Conservation (phyloP, 2,888 invertebrate genomes). For the Capitulum mitella region DNA sequence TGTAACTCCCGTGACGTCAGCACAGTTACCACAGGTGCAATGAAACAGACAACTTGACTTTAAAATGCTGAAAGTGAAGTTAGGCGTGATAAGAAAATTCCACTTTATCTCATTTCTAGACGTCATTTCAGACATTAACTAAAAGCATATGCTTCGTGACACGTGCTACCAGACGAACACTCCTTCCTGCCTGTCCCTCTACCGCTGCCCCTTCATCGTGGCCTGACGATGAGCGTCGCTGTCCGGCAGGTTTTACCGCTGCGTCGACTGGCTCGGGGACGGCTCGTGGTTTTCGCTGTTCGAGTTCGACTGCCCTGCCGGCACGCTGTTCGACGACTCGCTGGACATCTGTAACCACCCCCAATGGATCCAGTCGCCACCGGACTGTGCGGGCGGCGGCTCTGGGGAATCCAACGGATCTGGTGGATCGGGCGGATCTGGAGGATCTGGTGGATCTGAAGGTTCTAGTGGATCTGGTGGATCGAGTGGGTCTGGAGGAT, state of each 20-base stretch:
- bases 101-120: too few species aligned
- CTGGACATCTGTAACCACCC: conserved; percentile 38
- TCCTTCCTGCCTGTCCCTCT: too few species aligned
- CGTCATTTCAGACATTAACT: too few species aligned
- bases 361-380: background rate
- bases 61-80: too few species aligned
- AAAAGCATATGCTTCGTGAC: too few species aligned
- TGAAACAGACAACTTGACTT: too few species aligned
- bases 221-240: too few species aligned
- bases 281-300: conserved; percentile 34
- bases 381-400: background rate
- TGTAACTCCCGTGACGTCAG: too few species aligned
- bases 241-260: conserved; percentile 36
- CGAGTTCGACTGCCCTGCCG: conserved; percentile 36
- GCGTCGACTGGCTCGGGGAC: conserved; percentile 34
- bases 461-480: background rate
- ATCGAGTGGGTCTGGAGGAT: background rate
- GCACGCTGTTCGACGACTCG: conserved; percentile 38
- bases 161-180: too few species aligned
- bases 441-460: background rate
- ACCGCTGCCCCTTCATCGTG: too few species aligned
- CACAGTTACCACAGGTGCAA: too few species aligned
- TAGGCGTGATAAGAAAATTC: too few species aligned
- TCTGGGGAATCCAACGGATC: background rate
- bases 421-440: background rate